Conservation (phyloP, 2,113 vertebrate genomes). For the Girardinichthys multiradiatus region DNA sequence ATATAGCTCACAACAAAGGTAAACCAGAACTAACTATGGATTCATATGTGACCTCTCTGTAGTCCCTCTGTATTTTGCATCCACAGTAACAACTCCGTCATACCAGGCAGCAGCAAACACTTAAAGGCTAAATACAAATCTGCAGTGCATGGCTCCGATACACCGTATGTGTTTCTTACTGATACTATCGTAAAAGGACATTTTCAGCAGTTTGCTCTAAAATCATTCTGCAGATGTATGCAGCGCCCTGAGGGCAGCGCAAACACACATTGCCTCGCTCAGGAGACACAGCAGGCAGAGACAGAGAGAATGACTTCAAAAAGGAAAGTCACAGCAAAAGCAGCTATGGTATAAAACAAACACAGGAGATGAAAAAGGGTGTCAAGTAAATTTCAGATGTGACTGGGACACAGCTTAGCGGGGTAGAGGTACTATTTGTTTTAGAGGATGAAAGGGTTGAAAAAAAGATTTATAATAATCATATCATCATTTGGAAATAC, state of each 20-base stretch:
- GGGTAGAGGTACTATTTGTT: conserved; percentile 4
- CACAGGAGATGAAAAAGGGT: conserved; percentile 38
- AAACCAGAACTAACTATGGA: too few relatives aligned
- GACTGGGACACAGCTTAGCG: conserved; percentile 19
- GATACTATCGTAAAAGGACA: conserved; percentile 17
- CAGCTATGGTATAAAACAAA: conserved; percentile 25
- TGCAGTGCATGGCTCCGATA: conserved; percentile 1
- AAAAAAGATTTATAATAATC: conserved; percentile 51
- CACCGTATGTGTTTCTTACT: conserved; percentile 23
- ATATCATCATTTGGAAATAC: conserved; percentile 14
- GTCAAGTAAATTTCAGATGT: conserved; percentile 16
- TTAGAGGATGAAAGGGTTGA: conserved; percentile 25
- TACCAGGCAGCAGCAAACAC: conserved; percentile 4
- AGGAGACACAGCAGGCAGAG: conserved; percentile 44
- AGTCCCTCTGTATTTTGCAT: not conserved
- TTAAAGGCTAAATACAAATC: conserved; percentile 15
- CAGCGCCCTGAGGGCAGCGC: conserved; percentile 32
- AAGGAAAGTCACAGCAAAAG: conserved; percentile 41
- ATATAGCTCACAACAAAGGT: not conserved
- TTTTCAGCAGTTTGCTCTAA: conserved; percentile 39
- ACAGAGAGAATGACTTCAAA: conserved; percentile 31
- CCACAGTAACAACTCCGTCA: conserved; percentile 8
- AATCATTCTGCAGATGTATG: conserved; percentile 32
- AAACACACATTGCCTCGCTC: conserved; percentile 38
- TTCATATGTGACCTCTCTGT: not conserved